phyloP scores from a whole-genome alignment of 1,140 invertebrate species.

The Drosophila sulfurigaster region DNA sequence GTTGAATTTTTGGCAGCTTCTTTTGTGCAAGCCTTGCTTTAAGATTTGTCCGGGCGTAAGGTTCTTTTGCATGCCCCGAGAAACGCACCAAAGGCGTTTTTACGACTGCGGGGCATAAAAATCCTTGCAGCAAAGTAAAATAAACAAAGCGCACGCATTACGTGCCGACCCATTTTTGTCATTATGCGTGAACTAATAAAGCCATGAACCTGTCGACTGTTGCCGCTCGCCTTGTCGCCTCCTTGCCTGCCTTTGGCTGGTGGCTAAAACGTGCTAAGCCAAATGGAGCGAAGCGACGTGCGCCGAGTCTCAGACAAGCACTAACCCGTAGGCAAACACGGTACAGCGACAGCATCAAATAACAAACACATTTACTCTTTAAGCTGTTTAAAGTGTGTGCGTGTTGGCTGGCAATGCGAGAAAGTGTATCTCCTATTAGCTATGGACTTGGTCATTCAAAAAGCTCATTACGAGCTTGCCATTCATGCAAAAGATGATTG shows the following conservation, averaged over 20 bases:
- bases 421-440: constrained; percentile 31
- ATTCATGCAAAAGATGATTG: constrained; percentile 56
- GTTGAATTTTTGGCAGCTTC: neutral
- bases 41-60: neutral
- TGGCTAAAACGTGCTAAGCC: constrained; percentile 73
- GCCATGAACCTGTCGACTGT: constrained; percentile 55
- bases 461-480: constrained; percentile 49
- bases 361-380: constrained; percentile 35
- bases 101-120: constrained; percentile 66
- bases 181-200: constrained; percentile 82
- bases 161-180: constrained; percentile 77
- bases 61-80: constrained; percentile 21
- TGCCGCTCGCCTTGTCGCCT: constrained; percentile 8
- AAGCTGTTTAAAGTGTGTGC: constrained; percentile 62
- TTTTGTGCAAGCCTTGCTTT: constrained; percentile 3
- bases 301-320: constrained; percentile 33
- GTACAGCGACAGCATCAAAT: constrained; percentile 24
- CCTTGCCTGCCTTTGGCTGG: constrained; percentile 17
- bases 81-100: constrained; percentile 37
- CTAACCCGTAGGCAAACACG: constrained; percentile 31
- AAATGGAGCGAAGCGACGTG: constrained; percentile 57
- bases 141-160: constrained; percentile 75
- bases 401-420: neutral
- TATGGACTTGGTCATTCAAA: constrained; percentile 30
- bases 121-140: constrained; percentile 72